Conservation (phyloP, 2,113 vertebrate species). For the Spilogale gracilis region DNA sequence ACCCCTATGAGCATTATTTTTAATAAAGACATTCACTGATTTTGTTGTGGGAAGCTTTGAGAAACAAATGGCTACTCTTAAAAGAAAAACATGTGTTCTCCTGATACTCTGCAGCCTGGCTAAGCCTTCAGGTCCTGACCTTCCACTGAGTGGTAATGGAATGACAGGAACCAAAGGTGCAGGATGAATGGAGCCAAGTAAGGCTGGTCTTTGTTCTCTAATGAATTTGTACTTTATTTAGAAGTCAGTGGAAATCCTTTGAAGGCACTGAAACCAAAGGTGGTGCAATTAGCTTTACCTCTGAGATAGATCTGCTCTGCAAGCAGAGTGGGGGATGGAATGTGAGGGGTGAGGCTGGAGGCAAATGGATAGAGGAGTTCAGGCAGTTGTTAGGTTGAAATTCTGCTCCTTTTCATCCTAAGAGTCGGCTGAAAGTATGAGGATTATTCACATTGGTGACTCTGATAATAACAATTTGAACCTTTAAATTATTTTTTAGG, state of each 20-base stretch:
- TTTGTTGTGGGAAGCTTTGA: neutral
- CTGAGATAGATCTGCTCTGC: neutral
- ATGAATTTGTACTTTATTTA: neutral
- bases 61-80: neutral
- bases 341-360: neutral
- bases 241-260: neutral
- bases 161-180: neutral
- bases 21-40: neutral
- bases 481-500: neutral
- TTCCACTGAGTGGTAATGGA: neutral
- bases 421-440: neutral
- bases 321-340: neutral
- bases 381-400: neutral
- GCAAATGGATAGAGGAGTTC: neutral
- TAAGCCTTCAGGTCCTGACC: neutral
- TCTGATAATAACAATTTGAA: slow-evolving; percentile 20
- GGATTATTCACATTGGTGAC: neutral
- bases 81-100: neutral
- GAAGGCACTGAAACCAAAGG: neutral
- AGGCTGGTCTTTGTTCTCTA: neutral
- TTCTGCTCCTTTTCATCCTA: neutral
- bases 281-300: neutral
- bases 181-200: neutral
- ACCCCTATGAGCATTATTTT: neutral
- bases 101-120: neutral